Evolutionary conservation across 2,888 invertebrate species (phyloP), one percentile per base, ranked within the genome.

Genomic region (Zygaena filipendulae): DNA sequence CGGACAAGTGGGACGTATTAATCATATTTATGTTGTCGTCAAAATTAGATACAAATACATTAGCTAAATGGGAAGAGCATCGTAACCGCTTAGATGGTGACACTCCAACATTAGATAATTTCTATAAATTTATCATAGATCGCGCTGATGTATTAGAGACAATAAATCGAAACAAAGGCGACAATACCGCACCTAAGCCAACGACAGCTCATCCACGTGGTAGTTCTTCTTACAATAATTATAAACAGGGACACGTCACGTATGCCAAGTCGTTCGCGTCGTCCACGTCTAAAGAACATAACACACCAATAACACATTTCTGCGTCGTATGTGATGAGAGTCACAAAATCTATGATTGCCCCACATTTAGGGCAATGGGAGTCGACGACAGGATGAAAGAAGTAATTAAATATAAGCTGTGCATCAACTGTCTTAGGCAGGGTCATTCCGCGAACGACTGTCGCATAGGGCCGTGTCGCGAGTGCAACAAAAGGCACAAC

Each of bases 271-370:
- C n/a, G n/a, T n/a, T n/a, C n/a, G n/a, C n/a, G n/a, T n/a, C n/a
- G n/a, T n/a, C n/a, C n/a, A n/a, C n/a, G n/a, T n/a, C n/a, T n/a
- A n/a, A n/a, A n/a, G n/a, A n/a, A n/a, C 9, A 23, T 6, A 6
- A 23, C 10, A 16, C 19, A 10, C 10, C 13, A 22, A 24, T 11
- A 11, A 12, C 14, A 3, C 22, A 13, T 29, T 11, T 18, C 4
- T 47, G 44, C 10, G 30, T 42, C 6, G 23, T 45, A 24, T 47
- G 45, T 11, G 30, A 43, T 11, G 28, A 25, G 0, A 6, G 27
- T 12, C 49, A 49, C 25, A 33, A 25, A 20, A 45, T 47, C 4
- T 46, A 42, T 27, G 40, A 46, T 16, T 48, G 46, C 30, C 34
- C 34, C 1, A 36, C 22, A 2, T 48, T 45, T 25, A 40, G 38